Evolutionary conservation across 2,888 invertebrate genomes (phyloP).

Genomic region (Caenorhabditis wallacei): DNA sequence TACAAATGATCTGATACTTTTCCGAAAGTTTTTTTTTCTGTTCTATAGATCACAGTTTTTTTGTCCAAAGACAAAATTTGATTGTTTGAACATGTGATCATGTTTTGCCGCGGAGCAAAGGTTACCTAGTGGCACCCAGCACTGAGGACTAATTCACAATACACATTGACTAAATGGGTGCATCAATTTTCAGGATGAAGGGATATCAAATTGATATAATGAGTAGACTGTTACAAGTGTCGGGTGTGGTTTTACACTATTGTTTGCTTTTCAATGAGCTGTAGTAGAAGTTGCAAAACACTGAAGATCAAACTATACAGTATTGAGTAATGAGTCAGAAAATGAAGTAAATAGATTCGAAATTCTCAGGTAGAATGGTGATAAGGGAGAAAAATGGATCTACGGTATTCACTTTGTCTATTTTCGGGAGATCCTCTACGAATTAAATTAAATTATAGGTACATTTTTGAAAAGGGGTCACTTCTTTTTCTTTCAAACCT

Average conservation of each 20-base stretch:
- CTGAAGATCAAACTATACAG: slow-evolving; percentile 3
- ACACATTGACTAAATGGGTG: slow-evolving; percentile 21
- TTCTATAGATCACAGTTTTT: slow-evolving; percentile 5
- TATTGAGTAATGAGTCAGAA: neutral
- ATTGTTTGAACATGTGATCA: slow-evolving; percentile 59
- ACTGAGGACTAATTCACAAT: slow-evolving; percentile 42
- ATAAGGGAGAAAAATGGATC: too few species aligned
- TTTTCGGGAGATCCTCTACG: too few species aligned
- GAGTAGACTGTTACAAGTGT: neutral
- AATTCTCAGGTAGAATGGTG: too few species aligned
- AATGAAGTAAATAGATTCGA: neutral
- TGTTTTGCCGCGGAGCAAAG: slow-evolving; percentile 61
- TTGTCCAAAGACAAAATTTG: slow-evolving; percentile 13
- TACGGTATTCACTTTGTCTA: too few species aligned
- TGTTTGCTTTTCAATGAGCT: neutral
- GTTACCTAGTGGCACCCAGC: slow-evolving; percentile 46
- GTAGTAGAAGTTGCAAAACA: slow-evolving; percentile 1
- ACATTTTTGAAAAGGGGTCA: too few species aligned
- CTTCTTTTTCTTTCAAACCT: too few species aligned
- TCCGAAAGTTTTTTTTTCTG: slow-evolving; percentile 32
- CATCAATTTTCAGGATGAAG: slow-evolving; percentile 11
- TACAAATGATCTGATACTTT: slow-evolving; percentile 31
- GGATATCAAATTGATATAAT: neutral
- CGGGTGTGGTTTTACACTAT: slow-evolving; percentile 1
- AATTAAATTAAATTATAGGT: too few species aligned